A percentile compares a stretch with the other conserved stretches of the same genome.
Evolutionary conservation across 2,888 invertebrate genomes (phyloP).

Genomic region (Orchestes rusci): DNA sequence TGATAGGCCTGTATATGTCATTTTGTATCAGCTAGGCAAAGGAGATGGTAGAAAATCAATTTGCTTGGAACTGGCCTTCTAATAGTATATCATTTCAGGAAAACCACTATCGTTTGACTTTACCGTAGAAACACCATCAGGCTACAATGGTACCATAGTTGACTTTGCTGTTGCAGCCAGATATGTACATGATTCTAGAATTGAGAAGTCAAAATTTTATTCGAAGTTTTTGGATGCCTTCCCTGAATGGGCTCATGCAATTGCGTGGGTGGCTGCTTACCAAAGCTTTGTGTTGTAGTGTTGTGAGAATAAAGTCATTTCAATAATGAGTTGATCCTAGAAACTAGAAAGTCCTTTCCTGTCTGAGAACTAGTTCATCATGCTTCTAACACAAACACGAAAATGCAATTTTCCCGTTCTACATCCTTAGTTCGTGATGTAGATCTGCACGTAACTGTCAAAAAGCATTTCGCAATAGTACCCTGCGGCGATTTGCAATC

Average conservation of each 20-base stretch:
- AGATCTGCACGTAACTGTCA: too few species aligned
- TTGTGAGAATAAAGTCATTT: too few species aligned
- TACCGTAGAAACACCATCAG: constrained; percentile 32
- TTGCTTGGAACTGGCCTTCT: background rate
- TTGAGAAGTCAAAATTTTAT: constrained; percentile 44
- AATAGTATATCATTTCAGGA: constrained; percentile 12
- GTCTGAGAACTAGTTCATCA: too few species aligned
- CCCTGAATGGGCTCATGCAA: constrained; percentile 49
- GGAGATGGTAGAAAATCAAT: constrained; percentile 24
- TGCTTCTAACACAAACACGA: too few species aligned
- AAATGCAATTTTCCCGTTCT: too few species aligned
- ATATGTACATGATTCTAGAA: constrained; percentile 43
- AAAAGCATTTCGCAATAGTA: too few species aligned
- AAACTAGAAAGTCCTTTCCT: too few species aligned
- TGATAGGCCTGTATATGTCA: constrained; percentile 33
- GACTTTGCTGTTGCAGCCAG: constrained; percentile 46
- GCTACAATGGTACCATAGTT: constrained; percentile 30
- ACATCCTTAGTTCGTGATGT: too few species aligned
- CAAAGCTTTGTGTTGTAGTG: too few species aligned
- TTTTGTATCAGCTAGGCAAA: constrained; percentile 35
- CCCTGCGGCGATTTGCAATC: too few species aligned
- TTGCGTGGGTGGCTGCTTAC: constrained; percentile 47
- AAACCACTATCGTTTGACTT: constrained; percentile 32
- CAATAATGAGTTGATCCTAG: too few species aligned
- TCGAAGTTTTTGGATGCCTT: constrained; percentile 44